Percentiles rank a stretch among this genome's conserved stretches.
Conservation (phyloP, 2,888 invertebrate genomes). For the Torymus texanus region DNA sequence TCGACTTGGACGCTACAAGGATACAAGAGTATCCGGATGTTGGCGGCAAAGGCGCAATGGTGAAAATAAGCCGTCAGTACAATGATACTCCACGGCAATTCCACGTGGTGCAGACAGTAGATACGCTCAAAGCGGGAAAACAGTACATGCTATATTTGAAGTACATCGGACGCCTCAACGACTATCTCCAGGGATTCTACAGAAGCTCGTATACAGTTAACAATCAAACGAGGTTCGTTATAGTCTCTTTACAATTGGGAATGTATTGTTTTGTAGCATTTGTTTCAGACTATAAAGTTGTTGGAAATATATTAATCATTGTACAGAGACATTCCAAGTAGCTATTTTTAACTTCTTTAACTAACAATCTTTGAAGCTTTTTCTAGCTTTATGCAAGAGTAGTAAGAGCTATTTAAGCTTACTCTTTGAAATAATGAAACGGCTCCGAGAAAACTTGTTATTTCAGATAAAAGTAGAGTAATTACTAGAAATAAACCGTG, state of each 20-base stretch:
- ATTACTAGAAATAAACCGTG: no score
- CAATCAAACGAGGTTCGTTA: slow-evolving; percentile 81
- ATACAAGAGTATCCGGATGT: slow-evolving; percentile 72
- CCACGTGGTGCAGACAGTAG: slow-evolving; percentile 80
- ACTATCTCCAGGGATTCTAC: slow-evolving; percentile 88
- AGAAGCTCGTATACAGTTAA: slow-evolving; percentile 85
- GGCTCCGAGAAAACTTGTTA: no score
- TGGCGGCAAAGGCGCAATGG: slow-evolving; percentile 57
- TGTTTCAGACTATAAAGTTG: no score
- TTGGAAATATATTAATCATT: no score
- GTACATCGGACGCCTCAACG: slow-evolving; percentile 84
- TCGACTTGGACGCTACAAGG: slow-evolving; percentile 78
- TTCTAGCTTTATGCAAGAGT: no score
- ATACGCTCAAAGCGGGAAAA: slow-evolving; percentile 78
- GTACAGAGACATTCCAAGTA: no score
- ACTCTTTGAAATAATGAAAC: no score
- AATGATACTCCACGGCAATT: slow-evolving; percentile 82
- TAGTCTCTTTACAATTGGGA: slow-evolving; percentile 5
- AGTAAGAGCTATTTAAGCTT: no score
- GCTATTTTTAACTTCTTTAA: no score
- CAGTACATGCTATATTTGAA: slow-evolving; percentile 83
- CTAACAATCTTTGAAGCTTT: no score
- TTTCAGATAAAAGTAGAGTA: no score
- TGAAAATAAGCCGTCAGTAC: slow-evolving; percentile 74
- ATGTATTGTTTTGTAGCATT: no score